phyloP scores from a whole-genome alignment of 2,888 invertebrate species.

The Ceriagrion tenellum region DNA sequence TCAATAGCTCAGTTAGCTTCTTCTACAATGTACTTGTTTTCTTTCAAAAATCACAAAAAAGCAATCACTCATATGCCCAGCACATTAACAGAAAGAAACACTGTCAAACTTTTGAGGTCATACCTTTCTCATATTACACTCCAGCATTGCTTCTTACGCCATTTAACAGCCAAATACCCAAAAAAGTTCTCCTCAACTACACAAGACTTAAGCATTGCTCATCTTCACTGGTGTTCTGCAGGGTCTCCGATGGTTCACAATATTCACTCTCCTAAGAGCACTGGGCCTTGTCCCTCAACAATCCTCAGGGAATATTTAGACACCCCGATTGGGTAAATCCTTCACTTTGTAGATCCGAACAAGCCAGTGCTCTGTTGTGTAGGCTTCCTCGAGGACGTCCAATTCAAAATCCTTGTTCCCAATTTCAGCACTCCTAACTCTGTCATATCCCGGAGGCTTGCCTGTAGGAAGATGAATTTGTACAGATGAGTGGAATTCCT shows the following conservation, averaged over 20 bases:
- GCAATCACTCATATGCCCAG: too few species aligned
- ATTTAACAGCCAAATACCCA: neutral
- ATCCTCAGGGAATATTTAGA: constrained; percentile 76
- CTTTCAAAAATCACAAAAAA: neutral
- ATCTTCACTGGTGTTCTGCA: constrained; percentile 44
- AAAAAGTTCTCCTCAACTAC: neutral
- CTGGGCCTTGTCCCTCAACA: neutral
- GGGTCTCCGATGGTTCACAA: constrained; percentile 6
- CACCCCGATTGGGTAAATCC: constrained; percentile 93
- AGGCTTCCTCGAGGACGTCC: constrained; percentile 99
- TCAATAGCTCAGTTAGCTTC: neutral
- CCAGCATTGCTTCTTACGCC: neutral
- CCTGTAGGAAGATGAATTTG: constrained; percentile 79
- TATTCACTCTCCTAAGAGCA: neutral
- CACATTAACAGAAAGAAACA: neutral
- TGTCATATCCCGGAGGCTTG: constrained; percentile 97
- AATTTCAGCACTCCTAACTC: constrained; percentile 98
- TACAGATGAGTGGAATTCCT: neutral
- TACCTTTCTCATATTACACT: neutral
- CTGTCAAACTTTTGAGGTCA: neutral
- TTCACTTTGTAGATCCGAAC: constrained; percentile 99
- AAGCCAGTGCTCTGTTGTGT: constrained; percentile 99
- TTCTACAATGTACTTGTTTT: neutral
- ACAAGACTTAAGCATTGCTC: constrained; percentile 21
- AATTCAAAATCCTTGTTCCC: constrained; percentile 99